phyloP scores from a whole-genome alignment of 2,888 invertebrate species.

The Amphipoea lucens region DNA sequence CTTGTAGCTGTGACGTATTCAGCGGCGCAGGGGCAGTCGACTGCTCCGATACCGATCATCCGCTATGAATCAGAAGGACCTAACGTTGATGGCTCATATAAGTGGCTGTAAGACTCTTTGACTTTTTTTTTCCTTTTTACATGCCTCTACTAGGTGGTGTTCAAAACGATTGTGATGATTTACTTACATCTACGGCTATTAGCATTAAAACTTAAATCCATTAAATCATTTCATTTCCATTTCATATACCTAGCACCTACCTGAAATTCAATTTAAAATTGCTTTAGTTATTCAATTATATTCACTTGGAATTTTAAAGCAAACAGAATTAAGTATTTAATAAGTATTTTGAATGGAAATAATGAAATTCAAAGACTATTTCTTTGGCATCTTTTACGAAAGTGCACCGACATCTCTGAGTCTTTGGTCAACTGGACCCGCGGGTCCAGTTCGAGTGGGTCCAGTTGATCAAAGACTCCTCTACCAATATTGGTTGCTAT shows the following conservation, averaged over 20 bases:
- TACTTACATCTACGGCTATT: not conserved
- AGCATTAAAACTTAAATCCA: not conserved
- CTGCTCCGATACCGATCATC: constrained; percentile 90
- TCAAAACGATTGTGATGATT: not conserved
- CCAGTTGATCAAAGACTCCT: too few species aligned
- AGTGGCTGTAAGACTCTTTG: constrained; percentile 87
- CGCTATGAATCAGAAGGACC: constrained; percentile 91
- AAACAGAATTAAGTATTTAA: not conserved
- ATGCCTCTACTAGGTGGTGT: not conserved
- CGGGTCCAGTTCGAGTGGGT: too few species aligned
- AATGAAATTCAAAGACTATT: not conserved
- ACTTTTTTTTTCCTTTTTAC: not conserved
- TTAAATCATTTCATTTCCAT: not conserved
- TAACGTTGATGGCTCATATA: constrained; percentile 91
- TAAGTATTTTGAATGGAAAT: not conserved
- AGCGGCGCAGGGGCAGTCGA: constrained; percentile 74
- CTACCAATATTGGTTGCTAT: not conserved
- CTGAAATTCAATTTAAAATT: not conserved
- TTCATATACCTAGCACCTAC: not conserved
- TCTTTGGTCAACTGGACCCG: too few species aligned
- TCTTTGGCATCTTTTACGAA: not conserved
- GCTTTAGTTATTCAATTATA: not conserved
- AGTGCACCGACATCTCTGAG: not conserved
- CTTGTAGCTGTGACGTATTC: constrained; percentile 68
- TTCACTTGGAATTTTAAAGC: not conserved